These are phyloP conservation scores for Castor canadensis DNA, from an alignment of 2,113 vertebrate genomes.

Conservation along the genomic window DNA sequence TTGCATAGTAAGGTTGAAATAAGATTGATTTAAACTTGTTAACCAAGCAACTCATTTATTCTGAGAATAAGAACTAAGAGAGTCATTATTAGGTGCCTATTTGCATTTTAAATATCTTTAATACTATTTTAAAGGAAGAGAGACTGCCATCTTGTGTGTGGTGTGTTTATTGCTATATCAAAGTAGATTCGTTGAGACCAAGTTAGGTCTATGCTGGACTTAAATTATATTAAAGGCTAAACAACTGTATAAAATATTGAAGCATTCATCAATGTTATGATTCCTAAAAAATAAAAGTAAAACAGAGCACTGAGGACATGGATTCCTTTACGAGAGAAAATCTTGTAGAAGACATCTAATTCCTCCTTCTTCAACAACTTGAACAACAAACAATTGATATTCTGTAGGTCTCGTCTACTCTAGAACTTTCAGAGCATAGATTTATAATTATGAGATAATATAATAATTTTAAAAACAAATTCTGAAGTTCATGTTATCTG, in stretches of 20 bases:
- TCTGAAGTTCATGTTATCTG: background rate
- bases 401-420: background rate
- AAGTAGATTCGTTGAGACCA: background rate
- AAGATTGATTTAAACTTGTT: slow-evolving; percentile 12
- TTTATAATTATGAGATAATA: slow-evolving; percentile 9
- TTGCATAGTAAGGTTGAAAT: background rate
- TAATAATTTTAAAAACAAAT: background rate
- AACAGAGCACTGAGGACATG: background rate
- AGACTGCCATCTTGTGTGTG: slow-evolving; percentile 60
- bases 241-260: background rate
- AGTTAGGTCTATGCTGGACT: background rate
- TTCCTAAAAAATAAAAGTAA: background rate
- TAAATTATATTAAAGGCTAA: background rate
- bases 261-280: background rate
- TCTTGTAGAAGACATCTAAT: background rate
- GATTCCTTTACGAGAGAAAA: background rate
- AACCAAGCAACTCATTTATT: background rate
- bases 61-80: background rate
- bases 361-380: background rate
- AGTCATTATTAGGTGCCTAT: background rate
- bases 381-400: background rate
- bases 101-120: background rate
- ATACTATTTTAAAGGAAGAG: background rate
- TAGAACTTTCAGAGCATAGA: background rate
- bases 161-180: background rate